Evolutionary conservation across 1,140 invertebrate species (phyloP).

Genomic region (Schlechtendalia chinensis): DNA sequence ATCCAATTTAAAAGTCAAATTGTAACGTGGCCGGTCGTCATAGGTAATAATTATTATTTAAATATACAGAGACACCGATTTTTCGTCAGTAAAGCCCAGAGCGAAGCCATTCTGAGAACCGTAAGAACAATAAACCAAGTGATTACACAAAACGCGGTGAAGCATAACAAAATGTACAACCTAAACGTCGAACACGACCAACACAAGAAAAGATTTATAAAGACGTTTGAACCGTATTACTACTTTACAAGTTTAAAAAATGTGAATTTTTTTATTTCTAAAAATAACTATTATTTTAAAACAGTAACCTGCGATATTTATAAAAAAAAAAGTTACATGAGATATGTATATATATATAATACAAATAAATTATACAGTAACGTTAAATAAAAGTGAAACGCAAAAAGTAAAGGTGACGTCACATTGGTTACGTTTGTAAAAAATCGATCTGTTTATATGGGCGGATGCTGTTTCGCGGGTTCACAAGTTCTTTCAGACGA

Average conservation of each 20-base stretch:
- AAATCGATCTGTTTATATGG: constrained; percentile 33
- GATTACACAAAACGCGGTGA: constrained; percentile 41
- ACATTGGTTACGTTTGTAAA: neutral
- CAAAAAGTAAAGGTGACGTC: neutral
- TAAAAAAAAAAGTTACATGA: neutral
- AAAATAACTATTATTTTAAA: neutral
- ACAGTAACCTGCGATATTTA: neutral
- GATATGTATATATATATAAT: neutral
- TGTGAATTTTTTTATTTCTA: neutral
- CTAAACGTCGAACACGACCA: neutral
- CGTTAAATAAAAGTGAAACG: neutral
- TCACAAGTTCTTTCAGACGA: constrained; percentile 18
- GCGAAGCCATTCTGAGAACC: neutral
- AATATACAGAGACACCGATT: constrained; percentile 14
- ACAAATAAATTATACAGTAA: neutral
- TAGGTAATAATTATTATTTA: constrained; percentile 43
- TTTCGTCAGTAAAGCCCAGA: neutral
- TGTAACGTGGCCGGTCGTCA: neutral
- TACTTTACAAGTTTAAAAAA: neutral
- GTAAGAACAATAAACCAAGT: constrained; percentile 37
- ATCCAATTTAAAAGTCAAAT: constrained; percentile 44
- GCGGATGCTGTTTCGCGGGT: constrained; percentile 28
- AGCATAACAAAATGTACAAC: constrained; percentile 35
- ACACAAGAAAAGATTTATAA: neutral
- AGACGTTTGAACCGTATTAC: neutral